Percentiles rank a stretch among this genome's conserved stretches.
Conservation (phyloP, 1,140 invertebrate species). For the Diorhabda sublineata region DNA sequence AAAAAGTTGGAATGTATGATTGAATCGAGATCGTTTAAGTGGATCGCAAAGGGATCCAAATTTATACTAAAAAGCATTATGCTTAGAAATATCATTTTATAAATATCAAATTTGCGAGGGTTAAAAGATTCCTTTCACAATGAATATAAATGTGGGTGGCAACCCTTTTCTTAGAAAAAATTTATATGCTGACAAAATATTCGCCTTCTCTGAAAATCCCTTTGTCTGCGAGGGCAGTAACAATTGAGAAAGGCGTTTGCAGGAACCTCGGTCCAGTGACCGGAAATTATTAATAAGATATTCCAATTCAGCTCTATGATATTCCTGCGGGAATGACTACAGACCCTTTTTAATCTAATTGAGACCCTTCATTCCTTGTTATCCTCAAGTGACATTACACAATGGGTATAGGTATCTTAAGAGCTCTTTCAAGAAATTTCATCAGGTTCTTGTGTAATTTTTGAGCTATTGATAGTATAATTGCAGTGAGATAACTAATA, state of each 20-base stretch:
- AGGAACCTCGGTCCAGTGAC: neutral
- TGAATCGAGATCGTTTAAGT: too few species aligned
- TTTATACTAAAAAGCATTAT: neutral
- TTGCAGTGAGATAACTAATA: neutral
- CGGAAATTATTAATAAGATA: slow-evolving; percentile 3
- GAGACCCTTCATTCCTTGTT: slow-evolving; percentile 1
- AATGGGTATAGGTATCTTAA: neutral
- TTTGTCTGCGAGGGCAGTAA: neutral
- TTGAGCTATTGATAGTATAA: neutral
- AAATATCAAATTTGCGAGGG: neutral
- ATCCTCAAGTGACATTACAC: slow-evolving; percentile 1
- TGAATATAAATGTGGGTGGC: neutral
- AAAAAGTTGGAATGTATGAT: too few species aligned
- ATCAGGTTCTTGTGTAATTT: neutral
- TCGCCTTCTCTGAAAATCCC: neutral
- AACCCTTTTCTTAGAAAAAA: slow-evolving; percentile 1
- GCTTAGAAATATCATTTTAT: neutral
- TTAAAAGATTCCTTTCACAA: neutral
- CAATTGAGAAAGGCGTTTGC: neutral
- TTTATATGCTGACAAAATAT: neutral
- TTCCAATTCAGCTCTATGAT: neutral
- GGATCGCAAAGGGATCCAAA: too few species aligned
- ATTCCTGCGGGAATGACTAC: neutral
- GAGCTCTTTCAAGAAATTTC: neutral
- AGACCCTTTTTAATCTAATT: slow-evolving; percentile 2